Evolutionary conservation across 2,888 invertebrate species (phyloP), one percentile per base, ranked within the genome.

Genomic region (Dysmachus trigonus): DNA sequence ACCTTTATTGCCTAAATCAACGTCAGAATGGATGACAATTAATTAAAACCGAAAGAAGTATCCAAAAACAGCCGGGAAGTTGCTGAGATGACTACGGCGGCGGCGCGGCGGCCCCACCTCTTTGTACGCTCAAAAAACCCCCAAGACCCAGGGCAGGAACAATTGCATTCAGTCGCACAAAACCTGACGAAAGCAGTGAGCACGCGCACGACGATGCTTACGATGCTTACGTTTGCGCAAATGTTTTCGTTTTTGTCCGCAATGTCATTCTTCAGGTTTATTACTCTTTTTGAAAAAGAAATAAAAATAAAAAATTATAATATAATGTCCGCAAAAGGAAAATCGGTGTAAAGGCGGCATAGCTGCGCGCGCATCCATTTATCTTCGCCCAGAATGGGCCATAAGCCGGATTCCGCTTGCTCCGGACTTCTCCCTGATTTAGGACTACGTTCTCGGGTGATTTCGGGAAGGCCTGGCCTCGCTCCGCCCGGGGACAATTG

Each of bases 11-110:
- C 22, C 38, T 71, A 71, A 82, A 82, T 82, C 82, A 82, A 82
- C 82, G 82, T 82, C 82, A 82, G 10, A 82, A 62, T 30, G 82
- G 81, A 71, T 38, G 82, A 82, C 82, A 82, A 82, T 82, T 82
- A 82, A 82, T 82, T 82, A 82, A 71, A 62, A n/a, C n/a, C 71
- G 47, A 22, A 33, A 82, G 62, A 62, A 62, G 53, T 62, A 62
- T 27, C 53, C 82, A 79, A 51, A n/a, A 79, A 79, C 51, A 51
- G 47, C 13, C 27, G 41, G 1, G 27, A 27, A 10, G 27, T 76
- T 41, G 76, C 41, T 41, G 22, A 72, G 31, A 30, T 72, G 72
- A 41, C 2, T 10, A 2, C 13, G 27, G 72, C 15, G 15, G 31
- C 27, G 15, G 18, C n/a, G n/a, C 41, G 41, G 41, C 41, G 30